phyloP scores from a whole-genome alignment of 2,888 invertebrate genomes.

The Micoletzkya japonica region DNA sequence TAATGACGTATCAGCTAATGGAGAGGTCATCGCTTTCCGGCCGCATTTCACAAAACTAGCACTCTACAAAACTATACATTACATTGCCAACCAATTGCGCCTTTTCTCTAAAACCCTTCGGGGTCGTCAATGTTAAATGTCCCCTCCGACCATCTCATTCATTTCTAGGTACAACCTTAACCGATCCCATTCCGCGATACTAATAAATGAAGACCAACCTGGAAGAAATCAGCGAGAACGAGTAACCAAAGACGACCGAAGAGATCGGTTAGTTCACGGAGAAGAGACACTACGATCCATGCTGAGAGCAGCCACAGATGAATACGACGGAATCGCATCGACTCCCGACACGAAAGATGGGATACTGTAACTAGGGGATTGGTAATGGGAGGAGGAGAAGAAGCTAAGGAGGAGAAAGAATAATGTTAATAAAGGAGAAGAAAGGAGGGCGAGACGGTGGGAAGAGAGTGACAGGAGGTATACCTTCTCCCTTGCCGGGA shows the following conservation, averaged over 20 bases:
- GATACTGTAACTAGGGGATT: background rate
- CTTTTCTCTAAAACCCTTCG: no score
- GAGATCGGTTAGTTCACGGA: conserved; percentile 6
- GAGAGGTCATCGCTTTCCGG: no score
- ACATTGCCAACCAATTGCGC: no score
- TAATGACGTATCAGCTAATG: no score
- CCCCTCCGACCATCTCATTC: no score
- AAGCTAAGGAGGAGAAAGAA: background rate
- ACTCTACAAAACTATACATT: no score
- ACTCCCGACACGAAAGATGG: background rate
- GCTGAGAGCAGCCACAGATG: conserved; percentile 23
- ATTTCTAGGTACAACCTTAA: background rate
- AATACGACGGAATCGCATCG: conserved; percentile 13
- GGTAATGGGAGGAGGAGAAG: background rate
- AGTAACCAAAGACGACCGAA: conserved; percentile 25
- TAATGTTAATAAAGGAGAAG: conserved; percentile 11
- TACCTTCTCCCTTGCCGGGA: conserved; percentile 2
- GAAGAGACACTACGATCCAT: conserved; percentile 14
- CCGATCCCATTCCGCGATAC: background rate
- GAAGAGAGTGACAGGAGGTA: conserved; percentile 10
- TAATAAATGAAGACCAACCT: conserved; percentile 1
- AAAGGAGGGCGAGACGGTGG: conserved; percentile 22
- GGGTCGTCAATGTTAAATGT: no score
- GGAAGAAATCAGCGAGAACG: conserved; percentile 23
- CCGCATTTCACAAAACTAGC: no score